Evolutionary conservation across 2,888 invertebrate genomes (phyloP), one percentile per base, ranked within the genome.

Genomic region (Petrolisthes cinctipes): DNA sequence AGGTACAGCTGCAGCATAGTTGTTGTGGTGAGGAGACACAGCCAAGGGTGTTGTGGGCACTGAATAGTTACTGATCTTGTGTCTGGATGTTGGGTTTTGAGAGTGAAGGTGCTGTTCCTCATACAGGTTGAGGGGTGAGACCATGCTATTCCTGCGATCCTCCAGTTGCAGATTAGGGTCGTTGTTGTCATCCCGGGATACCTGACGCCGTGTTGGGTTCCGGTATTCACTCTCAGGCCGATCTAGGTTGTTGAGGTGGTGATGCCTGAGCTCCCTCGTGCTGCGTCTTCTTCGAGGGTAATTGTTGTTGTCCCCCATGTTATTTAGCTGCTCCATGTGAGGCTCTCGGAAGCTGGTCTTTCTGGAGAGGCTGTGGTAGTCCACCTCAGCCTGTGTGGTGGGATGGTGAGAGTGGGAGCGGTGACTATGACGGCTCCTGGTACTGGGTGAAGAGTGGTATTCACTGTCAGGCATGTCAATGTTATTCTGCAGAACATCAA

Each of bases 151-250:
- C 4, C 76, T 37, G n/a, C 71, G 68, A n/a, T 20, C 79, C 6
- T 75, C 76, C 7, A 61, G 54, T 37, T 83, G 79, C n/a, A 73
- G 57, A 14, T 71, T 51, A 4, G 81, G 81, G 17, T 86, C 85
- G 78, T 83, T 86, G 82, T 86, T 86, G 23, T 86, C 86, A 0
- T 86, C 86, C 20, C 68, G 81, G 5, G 86, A 86, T 68, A 83
- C n/a, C 51, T 86, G 80, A 9, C 86, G 68, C 20, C 73, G 20
- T 4, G 73, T 71, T 37, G 81, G 37, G 75, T 56, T 71, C 11
- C 73, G 66, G 82, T 86, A 86, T 7, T 78, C 78, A 6, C 20
- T 56, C 37, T 86, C 86, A 56, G 79, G 66, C 23, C 81, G 73
- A 71, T 86, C 86, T 11, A 86, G 83, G 71, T 86, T 86, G 68